Evolutionary conservation across 2,888 invertebrate species (phyloP).

Genomic region (Osmoderma eremita): DNA sequence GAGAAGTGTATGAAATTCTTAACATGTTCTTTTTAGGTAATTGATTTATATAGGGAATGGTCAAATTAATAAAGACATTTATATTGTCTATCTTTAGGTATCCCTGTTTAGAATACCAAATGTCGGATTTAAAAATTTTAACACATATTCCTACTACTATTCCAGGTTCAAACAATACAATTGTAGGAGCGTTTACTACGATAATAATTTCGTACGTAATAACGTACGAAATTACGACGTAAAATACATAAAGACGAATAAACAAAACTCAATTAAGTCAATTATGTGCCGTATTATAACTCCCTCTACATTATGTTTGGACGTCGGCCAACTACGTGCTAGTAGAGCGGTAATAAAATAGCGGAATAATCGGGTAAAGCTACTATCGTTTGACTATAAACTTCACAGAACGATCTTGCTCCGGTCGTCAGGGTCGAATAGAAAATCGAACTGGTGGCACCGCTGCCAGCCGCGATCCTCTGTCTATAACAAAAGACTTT

Average conservation of each 20-base stretch:
- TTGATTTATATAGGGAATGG: no score
- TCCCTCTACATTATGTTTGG: constrained; percentile 22
- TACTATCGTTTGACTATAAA: constrained; percentile 34
- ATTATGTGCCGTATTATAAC: constrained; percentile 17
- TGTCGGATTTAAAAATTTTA: no score
- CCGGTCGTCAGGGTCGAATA: constrained; percentile 7
- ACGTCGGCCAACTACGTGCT: constrained; percentile 24
- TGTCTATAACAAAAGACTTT: constrained; percentile 25
- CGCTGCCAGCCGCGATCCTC: background rate
- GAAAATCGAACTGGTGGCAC: constrained; percentile 33
- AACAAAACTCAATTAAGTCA: constrained; percentile 29
- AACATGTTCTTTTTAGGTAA: no score
- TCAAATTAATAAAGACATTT: no score
- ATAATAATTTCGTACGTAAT: no score
- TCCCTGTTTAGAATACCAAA: no score
- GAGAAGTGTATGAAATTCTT: no score
- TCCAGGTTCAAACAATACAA: no score
- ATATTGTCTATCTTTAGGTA: no score
- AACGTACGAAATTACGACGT: no score
- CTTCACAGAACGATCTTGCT: constrained; percentile 22
- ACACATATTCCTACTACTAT: no score
- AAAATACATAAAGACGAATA: background rate
- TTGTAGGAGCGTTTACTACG: no score
- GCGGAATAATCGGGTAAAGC: constrained; percentile 32
- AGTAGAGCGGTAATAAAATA: constrained; percentile 32